Base-by-base conservation (phyloP, 2,888 invertebrate species). In the Pachymerium ferrugineum region DNA sequence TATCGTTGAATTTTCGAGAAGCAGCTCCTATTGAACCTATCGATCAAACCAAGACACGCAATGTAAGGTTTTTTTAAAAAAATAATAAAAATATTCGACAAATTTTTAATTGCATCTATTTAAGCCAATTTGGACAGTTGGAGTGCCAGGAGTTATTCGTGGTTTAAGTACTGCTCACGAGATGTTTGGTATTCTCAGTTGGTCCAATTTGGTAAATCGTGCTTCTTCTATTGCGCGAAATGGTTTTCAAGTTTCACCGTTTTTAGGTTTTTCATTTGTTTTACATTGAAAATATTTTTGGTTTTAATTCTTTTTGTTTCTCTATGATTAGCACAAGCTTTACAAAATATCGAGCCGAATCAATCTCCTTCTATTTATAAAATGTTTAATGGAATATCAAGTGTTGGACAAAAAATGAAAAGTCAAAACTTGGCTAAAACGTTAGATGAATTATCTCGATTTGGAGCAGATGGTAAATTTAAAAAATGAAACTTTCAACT, bases 171-270 rank as follows among this genome's bases (percentile, higher is more conserved):
- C 84, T 77, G 84, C 87, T 3, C 88, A 89, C 80, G 79, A 83
- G 75, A 80, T 83, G 70, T 86, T 85, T 80, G 89, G 89, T 0
- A 83, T 81, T 74, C 79, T 88, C 72, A 79, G 86, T 1, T 90
- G 89, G 89, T 80, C 81, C 70, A 82, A 85, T n/a, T 78, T 89
- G 14, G 81, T 90, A 47, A 79, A 84, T 78, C 89, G 89, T 16
- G 83, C 88, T 1, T 84, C 85, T n/a, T 78, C 83, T 54, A 80
- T 89, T 78, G 88, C 88, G 19, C 84, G 74, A 73, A 78, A 79
- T 31, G 82, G 83, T 3, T 80, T 80, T 74, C 3, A 19, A 16
- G 30, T 54, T 54, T 72, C 72, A 14, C 62, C 72, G 2, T 72
- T 47, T 29, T 71, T 71, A 6, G 42, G 71, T 71, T 33, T 16